Base-by-base conservation (phyloP, 1,140 invertebrate species). In the Ephestia elutella region DNA sequence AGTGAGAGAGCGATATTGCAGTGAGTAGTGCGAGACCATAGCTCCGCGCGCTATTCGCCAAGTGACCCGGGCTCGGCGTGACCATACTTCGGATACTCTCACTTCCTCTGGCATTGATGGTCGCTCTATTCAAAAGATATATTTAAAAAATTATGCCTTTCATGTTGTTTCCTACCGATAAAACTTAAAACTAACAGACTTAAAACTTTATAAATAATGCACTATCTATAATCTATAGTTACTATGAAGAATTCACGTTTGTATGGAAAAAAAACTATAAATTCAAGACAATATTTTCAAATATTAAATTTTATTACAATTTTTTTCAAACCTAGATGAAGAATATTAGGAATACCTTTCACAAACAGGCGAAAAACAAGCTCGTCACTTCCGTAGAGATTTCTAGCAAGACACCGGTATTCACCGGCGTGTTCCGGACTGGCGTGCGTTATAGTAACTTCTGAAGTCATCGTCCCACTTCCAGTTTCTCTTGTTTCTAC, bases 341-440 rank as follows among this genome's bases (percentile, higher is more conserved):
- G n/a, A n/a, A n/a, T n/a, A n/a, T n/a, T n/a, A n/a, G n/a, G n/a
- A 15, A 20, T 72, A 88, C 86, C 86, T 83, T 88, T 88, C 10
- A 88, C 86, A 68, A 81, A 86, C 9, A 88, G 59, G 9, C 75
- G 56, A 55, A 77, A 88, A 7, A 80, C 30, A 13, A 88, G 56
- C 55, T 86, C 82, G 15, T 86, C 83, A 17, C 65, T 86, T 1
- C 86, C 86, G 56, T 88, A 88, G 11, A 86, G 56, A 56, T 88
- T 88, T 7, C 82, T 68, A 0, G 86, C 86, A 15, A 81, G 68
- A 54, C 86, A 88, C 9, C 74, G 65, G 54, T 88, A 88, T 44
- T 88, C 86, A 2, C 86, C 86, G 1, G 83, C 86, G 50, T 88
- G 82, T 50, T 88, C 83, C 0, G 83, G 86, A 0, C 81, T 81